Base-by-base conservation (phyloP, 2,113 vertebrate genomes). In the Tragelaphus strepsiceros region DNA sequence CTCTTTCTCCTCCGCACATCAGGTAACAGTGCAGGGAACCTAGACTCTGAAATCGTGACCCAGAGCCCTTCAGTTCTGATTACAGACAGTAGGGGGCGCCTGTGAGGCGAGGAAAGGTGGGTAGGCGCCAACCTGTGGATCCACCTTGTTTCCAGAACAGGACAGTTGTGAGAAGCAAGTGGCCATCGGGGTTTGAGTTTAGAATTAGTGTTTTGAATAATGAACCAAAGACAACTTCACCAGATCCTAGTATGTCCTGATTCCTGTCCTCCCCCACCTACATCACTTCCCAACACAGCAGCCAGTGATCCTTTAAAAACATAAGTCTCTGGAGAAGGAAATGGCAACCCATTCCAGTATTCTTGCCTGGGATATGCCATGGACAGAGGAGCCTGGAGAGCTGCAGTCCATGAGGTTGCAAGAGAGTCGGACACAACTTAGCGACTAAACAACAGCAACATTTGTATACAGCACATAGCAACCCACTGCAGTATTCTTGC, bases 11-110 rank as follows among this genome's bases (percentile, higher is more conserved):
- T 84, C 35, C 21, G 14, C 13, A 1, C 10, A 3, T 7, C 11
- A 26, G 12, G 11, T 0, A 6, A 4, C 3, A 2, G 1, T 7
- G 28, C 24, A 4, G 16, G 39, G 51, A 82, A 39, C 13, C 2
- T 3, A 9, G 49, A 3, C 26, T 46, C 43, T 21, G 51, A 24
- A 32, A 19, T 51, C 32, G 19, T 32, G 9, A 12, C 43, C 4
- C 0, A 1, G 54, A 85, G 35, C 14, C 19, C 17, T 26, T 62
- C 87, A 49, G 32, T 61, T 93, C 80, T 43, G 26, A n/a, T 10
- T 32, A 17, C 5, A 2, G 6, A 4, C 96, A 90, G 54, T 6
- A 94, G 83, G 13, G 49, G n/a, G 21, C 2, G 21, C 53, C 58
- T 11, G 3, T 9, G 61, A 56, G 5, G 14, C 2, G 2, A 64